Base-by-base conservation (phyloP, 1,140 invertebrate species). In the Cepaea nemoralis region DNA sequence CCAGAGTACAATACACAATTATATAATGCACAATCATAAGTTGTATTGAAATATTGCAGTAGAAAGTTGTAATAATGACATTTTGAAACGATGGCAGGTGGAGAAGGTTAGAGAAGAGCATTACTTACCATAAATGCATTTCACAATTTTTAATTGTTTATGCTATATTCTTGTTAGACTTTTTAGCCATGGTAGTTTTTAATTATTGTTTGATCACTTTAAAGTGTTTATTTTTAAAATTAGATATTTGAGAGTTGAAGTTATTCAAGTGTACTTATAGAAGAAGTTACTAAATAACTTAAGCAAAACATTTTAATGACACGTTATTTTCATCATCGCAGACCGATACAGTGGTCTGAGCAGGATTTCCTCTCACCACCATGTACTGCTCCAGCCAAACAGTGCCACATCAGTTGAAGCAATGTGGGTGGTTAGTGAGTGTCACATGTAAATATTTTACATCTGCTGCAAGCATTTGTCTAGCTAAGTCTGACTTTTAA, bases 311-410 rank as follows among this genome's bases (percentile, higher is more conserved):
- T 45, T 37, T 59, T 77, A 66, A 22, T 77, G 75, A 77, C 75
- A 63, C 75, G 50, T 50, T 77, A 74, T 55, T 77, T 66, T 77
- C 75, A 77, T 77, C 59, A 77, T 31, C 71, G 75, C 75, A 77
- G 75, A 77, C 75, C 33, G 55, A 37, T 39, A 59, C 59, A 66
- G 75, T 77, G 75, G 75, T 77, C 48, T 77, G 75, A 59, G 50
- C 48, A 77, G 75, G 33, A 77, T 75, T 75, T 66, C 75, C 75
- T 77, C 75, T 77, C 50, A 35, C 48, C 73, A 75, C 45, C 73
- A 27, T 75, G 73, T 75, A 75, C 73, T 55, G 48, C 73, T 75
- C 45, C 31, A 75, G 73, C 50, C 42, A 45, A 50, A 75, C 48
- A 45, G 45, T 75, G 73, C 48, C 59, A 6, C 50, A 77, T 39